Evolutionary conservation across 2,888 invertebrate species (phyloP), one percentile per base, ranked within the genome.

Genomic region (Lasioglossum malachurum): DNA sequence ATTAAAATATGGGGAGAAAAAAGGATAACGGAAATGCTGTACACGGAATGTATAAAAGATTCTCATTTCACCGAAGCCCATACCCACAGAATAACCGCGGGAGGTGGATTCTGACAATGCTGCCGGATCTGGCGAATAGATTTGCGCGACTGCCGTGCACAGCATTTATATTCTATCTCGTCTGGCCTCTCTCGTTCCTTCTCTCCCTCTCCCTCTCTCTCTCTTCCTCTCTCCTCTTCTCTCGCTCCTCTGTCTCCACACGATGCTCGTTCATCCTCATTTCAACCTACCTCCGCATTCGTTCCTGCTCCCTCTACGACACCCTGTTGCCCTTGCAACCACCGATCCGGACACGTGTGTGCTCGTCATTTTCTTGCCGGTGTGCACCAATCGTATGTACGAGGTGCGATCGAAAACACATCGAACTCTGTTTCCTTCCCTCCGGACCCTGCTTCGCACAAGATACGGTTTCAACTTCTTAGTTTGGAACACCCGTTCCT

Each of bases 21-120:
- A 89, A 83, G 87, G 84, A 80, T 87, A 89, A 89, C 92, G 91
- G 91, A 89, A 91, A 92, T 87, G 88, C 87, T 84, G 90, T 91
- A 92, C 90, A 91, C 89, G 90, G 91, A 88, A 93, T 91, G 89
- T 92, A 93, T 92, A 93, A 93, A 93, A 93, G 93, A 92, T 91
- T 92, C 93, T 93, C 93, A 91, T 93, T 93, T 93, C 90, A 92
- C 90, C 90, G 91, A 83, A 90, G 83, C 87, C 78, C 88, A 83
- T 82, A 78, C 83, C 83, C 75, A 80, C 75, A 82, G 87, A 86
- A 88, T 88, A 91, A 89, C 88, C 88, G 87, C 82, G 84, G 80
- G 84, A 84, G 91, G 80, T 88, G 91, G 87, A 89, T 92, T 87
- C 89, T 84, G 90, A 92, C 92, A 92, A 92, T 92, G 90, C 90